phyloP scores from a whole-genome alignment of 2,797 vertebrate species.

The Eulemur coronatus region DNA sequence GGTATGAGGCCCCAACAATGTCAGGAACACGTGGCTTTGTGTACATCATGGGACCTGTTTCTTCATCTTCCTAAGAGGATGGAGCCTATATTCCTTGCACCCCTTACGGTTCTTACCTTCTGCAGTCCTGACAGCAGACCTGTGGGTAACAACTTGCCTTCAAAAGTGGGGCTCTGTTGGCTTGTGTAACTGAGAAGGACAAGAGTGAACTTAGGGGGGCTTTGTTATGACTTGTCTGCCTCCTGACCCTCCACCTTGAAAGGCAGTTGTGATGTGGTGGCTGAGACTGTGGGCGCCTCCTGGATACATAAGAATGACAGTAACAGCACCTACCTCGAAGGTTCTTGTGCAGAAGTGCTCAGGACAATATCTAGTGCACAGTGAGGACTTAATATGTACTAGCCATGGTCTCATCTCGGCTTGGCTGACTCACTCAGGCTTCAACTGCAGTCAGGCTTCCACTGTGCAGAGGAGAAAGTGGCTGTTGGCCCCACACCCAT shows the following conservation, averaged over 20 bases:
- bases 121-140: neutral
- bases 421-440: neutral
- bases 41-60: neutral
- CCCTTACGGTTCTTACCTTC: neutral
- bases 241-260: neutral
- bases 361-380: neutral
- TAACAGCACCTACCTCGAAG: neutral
- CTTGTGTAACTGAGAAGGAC: neutral
- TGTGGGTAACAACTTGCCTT: neutral
- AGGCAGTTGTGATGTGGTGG: neutral
- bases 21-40: neutral
- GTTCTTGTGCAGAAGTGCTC: neutral
- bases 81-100: neutral
- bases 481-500: neutral
- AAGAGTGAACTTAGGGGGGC: neutral
- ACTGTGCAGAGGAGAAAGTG: neutral
- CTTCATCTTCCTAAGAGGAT: neutral
- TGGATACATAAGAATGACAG: neutral
- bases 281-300: neutral
- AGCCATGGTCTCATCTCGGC: neutral
- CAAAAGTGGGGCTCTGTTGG: neutral
- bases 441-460: neutral
- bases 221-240: neutral
- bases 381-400: neutral
- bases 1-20: neutral